Evolutionary conservation across 2,797 vertebrate species (phyloP).

Genomic region (Pseudomugil tenellus): DNA sequence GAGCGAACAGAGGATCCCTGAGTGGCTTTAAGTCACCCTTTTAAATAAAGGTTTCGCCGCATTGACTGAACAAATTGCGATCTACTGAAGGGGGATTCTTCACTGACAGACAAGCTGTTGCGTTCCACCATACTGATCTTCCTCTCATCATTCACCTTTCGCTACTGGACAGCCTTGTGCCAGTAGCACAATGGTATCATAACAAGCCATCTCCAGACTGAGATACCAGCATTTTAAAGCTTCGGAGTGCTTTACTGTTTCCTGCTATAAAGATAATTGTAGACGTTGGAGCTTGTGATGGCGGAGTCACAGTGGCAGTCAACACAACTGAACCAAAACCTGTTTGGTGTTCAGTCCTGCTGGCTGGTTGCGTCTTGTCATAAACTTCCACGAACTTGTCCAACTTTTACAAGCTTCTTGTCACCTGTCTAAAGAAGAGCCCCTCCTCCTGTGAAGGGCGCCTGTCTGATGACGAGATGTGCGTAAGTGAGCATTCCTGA

Average conservation of each 20-base stretch:
- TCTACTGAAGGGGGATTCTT: conserved; percentile 9
- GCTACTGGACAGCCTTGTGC: conserved; percentile 1
- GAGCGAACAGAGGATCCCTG: conserved; percentile 41
- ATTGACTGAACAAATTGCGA: conserved; percentile 55
- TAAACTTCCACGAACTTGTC: conserved; percentile 44
- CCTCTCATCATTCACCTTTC: conserved; percentile 5
- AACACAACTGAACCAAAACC: conserved; percentile 59
- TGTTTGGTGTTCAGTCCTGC: conserved; percentile 43
- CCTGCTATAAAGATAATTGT: conserved; percentile 79
- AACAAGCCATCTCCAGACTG: conserved; percentile 33
- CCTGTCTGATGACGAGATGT: conserved; percentile 23
- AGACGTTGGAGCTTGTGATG: conserved; percentile 53
- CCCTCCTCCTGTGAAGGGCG: conserved; percentile 12
- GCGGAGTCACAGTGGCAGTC: conserved; percentile 58
- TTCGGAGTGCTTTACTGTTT: conserved; percentile 65
- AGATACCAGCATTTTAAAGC: conserved; percentile 35
- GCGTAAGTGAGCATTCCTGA: conserved; percentile 29
- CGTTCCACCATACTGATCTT: neutral
- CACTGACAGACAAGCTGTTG: conserved; percentile 11
- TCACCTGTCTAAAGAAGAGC: conserved; percentile 40
- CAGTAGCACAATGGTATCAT: conserved; percentile 33
- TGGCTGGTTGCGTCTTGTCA: conserved; percentile 41
- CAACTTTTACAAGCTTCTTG: conserved; percentile 59
- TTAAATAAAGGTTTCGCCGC: conserved; percentile 22
- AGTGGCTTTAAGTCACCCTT: conserved; percentile 33